phyloP scores from a whole-genome alignment of 2,888 invertebrate species.

The Pseudococcus viburni region DNA sequence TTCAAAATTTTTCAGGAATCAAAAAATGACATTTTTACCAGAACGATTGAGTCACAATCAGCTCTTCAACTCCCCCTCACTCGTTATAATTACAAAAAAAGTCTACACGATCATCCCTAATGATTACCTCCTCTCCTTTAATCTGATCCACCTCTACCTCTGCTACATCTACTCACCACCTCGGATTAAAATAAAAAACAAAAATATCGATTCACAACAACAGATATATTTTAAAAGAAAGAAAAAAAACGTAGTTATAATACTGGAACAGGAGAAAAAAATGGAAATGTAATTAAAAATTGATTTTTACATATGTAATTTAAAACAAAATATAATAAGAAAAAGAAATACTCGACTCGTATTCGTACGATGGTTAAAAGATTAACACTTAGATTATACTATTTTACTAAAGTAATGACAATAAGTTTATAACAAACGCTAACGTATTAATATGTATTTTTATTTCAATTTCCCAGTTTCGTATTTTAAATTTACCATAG shows the following conservation, averaged over 20 bases:
- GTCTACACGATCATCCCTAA: no score
- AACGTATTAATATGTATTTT: slow-evolving; percentile 1
- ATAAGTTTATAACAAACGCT: slow-evolving; percentile 32
- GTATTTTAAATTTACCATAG: slow-evolving; percentile 18
- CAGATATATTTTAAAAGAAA: slow-evolving; percentile 49
- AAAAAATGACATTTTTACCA: no score
- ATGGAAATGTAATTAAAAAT: slow-evolving; percentile 56
- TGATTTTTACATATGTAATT: slow-evolving; percentile 40
- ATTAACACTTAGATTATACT: not conserved
- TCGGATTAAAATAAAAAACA: not conserved
- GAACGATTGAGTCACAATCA: no score
- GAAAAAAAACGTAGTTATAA: slow-evolving; percentile 45
- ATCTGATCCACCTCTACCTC: not conserved
- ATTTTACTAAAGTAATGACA: slow-evolving; percentile 21
- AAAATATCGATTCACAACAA: slow-evolving; percentile 26
- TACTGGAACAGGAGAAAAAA: slow-evolving; percentile 56
- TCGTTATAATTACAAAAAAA: no score
- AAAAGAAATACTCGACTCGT: slow-evolving; percentile 18
- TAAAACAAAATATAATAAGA: slow-evolving; percentile 34
- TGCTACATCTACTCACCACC: no score
- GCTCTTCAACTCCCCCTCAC: no score
- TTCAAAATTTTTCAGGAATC: no score
- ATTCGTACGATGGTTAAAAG: slow-evolving; percentile 8
- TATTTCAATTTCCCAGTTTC: not conserved
- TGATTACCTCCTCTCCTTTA: no score